Conservation (phyloP, 2,113 vertebrate species). For the Anser brachyrhynchus region DNA sequence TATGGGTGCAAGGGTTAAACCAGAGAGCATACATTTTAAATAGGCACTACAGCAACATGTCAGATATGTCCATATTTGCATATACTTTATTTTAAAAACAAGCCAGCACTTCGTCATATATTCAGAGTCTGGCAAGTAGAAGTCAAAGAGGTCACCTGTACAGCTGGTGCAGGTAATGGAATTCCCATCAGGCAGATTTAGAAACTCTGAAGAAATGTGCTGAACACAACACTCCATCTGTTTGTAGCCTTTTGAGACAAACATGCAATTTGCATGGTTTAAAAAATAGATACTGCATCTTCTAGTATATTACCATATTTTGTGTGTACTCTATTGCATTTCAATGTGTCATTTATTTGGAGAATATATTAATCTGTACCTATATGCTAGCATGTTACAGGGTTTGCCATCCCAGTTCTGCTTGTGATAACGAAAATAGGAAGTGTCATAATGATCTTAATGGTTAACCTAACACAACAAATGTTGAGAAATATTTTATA, state of each 20-base stretch:
- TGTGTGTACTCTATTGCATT: conserved; percentile 14
- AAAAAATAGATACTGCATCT: conserved; percentile 1
- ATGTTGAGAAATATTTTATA: background rate
- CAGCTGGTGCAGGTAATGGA: conserved; percentile 77
- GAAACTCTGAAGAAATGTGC: conserved; percentile 71
- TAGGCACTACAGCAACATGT: conserved; percentile 28
- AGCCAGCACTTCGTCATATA: conserved; percentile 61
- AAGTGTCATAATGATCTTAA: background rate
- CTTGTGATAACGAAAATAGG: background rate
- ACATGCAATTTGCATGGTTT: background rate
- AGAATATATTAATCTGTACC: background rate
- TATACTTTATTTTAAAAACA: conserved; percentile 72
- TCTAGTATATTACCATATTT: conserved; percentile 18
- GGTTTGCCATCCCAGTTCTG: background rate
- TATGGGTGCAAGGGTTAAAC: conserved; percentile 52
- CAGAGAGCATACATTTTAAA: conserved; percentile 41
- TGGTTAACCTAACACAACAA: background rate
- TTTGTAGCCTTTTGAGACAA: conserved; percentile 56
- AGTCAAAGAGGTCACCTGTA: conserved; percentile 72
- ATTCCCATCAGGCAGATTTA: conserved; percentile 74
- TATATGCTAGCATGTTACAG: background rate
- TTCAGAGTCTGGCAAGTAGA: conserved; percentile 67
- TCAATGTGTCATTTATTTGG: background rate
- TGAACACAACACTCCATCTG: conserved; percentile 71
- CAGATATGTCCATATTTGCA: conserved; percentile 70